Base-by-base conservation (phyloP, 2,113 vertebrate species). In the Pristiophorus japonicus region DNA sequence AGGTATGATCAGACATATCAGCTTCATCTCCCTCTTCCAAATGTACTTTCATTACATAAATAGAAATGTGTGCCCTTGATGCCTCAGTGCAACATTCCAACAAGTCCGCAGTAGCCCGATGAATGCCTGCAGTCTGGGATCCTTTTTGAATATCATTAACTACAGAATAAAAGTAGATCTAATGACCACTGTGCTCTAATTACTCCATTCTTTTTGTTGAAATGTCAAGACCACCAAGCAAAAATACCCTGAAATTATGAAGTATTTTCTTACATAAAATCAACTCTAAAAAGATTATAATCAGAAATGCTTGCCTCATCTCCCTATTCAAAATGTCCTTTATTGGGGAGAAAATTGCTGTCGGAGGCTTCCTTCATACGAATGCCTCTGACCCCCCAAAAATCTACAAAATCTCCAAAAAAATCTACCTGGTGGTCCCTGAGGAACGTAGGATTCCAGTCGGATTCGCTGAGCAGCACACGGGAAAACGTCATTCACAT, bases 101-200 rank as follows among this genome's bases (percentile, higher is more conserved):
- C 6, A 92, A 2, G 34, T 65, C 62, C 66, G 30, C 42, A 94
- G 42, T 70, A 70, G 42, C 38, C 3, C 42, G 34, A 18, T 73
- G 1, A 11, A 51, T 47, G 24, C 14, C 65, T 51, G 38, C 27
- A 16, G 27, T 51, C 12, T 51, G 93, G 42, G 66, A 94, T 51
- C 91, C 11, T 70, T 47, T 94, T 45, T 94, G 93, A 70, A 45
- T 73, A 51, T 7, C 63, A 94, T 94, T 67, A 94, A 27, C 66
- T 30, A 30, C 66, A 47, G 65, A 16, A 27, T 27, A 70, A 70
- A 11, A 24, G 45, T 3, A 70, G 42, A 45, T 30, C 62, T 30
- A 1, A 63, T 63, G 20, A 63, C 11, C 34, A 92, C 59, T 2
- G 38, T 92, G 16, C 18, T 63, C 59, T 11, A 3, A 12, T 88